A percentile compares a stretch with the other conserved stretches of the same genome.
Conservation (phyloP, 2,797 vertebrate genomes). For the Paedocypris micromegethes region DNA sequence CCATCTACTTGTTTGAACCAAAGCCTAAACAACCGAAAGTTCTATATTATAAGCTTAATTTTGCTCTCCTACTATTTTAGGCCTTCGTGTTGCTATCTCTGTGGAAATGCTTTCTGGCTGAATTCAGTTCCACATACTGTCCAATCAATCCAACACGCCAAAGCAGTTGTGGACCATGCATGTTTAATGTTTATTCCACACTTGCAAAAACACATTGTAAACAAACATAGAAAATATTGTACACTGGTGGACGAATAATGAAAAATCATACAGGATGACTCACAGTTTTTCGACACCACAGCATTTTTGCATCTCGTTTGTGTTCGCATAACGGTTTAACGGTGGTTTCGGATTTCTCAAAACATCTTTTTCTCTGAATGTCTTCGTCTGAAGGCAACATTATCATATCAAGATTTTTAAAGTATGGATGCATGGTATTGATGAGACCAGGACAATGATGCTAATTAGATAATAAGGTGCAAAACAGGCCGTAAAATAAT, state of each 20-base stretch:
- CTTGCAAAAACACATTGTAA: slow-evolving; percentile 70
- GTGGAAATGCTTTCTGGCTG: slow-evolving; percentile 8
- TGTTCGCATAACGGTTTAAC: slow-evolving; percentile 24
- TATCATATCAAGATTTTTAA: no score
- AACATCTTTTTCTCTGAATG: no score
- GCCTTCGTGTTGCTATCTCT: background rate
- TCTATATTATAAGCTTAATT: no score
- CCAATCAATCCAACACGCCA: slow-evolving; percentile 22
- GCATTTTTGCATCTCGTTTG: slow-evolving; percentile 45
- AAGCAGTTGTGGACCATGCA: slow-evolving; percentile 64
- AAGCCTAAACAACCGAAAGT: no score
- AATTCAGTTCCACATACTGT: background rate
- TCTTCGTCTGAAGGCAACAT: no score
- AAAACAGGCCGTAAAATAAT: no score
- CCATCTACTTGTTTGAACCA: no score
- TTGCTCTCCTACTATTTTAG: no score
- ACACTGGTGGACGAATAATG: slow-evolving; percentile 47
- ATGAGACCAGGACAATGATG: no score
- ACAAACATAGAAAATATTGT: slow-evolving; percentile 55
- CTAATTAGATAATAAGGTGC: no score
- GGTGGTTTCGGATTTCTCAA: no score
- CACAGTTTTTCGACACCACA: slow-evolving; percentile 54
- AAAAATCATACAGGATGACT: slow-evolving; percentile 36
- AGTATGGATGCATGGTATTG: no score
- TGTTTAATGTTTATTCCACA: slow-evolving; percentile 74